Base-by-base conservation (phyloP, 2,888 invertebrate genomes). In the Tenthredo notha region DNA sequence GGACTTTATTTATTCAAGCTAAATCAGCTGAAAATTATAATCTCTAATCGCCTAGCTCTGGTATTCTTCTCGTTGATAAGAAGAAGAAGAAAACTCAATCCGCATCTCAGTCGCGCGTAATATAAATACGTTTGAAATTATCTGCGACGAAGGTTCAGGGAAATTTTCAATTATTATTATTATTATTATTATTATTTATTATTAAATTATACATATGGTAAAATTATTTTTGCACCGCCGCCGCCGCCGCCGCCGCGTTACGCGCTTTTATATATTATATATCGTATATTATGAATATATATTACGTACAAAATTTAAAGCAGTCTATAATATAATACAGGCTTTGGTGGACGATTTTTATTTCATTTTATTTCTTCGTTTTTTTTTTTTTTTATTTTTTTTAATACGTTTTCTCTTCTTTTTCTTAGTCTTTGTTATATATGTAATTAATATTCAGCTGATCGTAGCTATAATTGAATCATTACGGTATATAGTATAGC, bases 261-360 rank as follows among this genome's bases (percentile, higher is more conserved):
- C 74, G 74, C 40, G 7, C 43, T 43, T 74, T 21, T 40, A 74
- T 43, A 74, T 72, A 72, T 72, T 0, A 37, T 70, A 37, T 43
- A 74, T 74, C 40, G 54, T 58, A 40, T 80, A 61, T 33, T 50
- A 80, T 77, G 54, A 54, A 50, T 77, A 58, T 78, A 50, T 77
- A 80, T 74, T 80, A 80, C 80, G 80, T 80, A 80, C 80, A 80
- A 80, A 80, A 61, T 61, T 80, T 80, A 61, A 80, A 80, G 58
- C 80, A 61, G 80, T 58, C 80, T 80, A 80, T 80, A 37, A 80
- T 58, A 80, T 80, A 40, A 61, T 58, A 80, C 80, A 80, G 80
- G 80, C 80, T 80, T 80, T 80, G 80, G 80, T 80, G 80, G 80
- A 80, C 80, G 80, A 61, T 61, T 61, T 61, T 37, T 58, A 18